Percentiles rank a stretch among this genome's conserved stretches.
phyloP scores from a whole-genome alignment of 92 coral and sea anemone genomes.

The Anthopleura xanthogrammica region DNA sequence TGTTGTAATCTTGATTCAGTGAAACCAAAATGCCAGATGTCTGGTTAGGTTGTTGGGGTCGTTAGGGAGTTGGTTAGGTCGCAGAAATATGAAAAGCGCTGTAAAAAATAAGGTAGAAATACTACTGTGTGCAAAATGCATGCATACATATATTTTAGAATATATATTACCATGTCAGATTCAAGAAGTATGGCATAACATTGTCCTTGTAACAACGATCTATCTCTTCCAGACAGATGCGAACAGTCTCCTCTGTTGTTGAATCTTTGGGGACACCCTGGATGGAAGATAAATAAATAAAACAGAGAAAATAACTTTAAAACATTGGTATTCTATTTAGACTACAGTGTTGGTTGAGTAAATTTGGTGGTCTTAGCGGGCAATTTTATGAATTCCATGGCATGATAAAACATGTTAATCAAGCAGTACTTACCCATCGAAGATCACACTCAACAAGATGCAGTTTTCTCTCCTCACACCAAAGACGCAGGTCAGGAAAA shows the following conservation, averaged over 20 bases:
- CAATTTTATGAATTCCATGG: neutral
- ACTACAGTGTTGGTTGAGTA: too few relatives aligned
- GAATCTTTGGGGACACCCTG: constrained; percentile 98
- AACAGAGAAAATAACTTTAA: neutral
- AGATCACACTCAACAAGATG: constrained; percentile 97
- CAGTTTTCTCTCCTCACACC: constrained; percentile 98
- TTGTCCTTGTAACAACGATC: constrained; percentile 96
- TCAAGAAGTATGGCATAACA: constrained; percentile 85
- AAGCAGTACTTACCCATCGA: constrained; percentile 79
- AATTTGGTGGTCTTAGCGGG: too few relatives aligned
- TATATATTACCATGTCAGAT: constrained; percentile 74
- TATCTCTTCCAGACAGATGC: constrained; percentile 88
- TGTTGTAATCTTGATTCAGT: too few relatives aligned
- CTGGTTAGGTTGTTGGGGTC: too few relatives aligned
- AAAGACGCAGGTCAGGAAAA: constrained; percentile 93
- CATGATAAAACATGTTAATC: too few relatives aligned
- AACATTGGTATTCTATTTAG: too few relatives aligned
- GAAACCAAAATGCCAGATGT: too few relatives aligned
- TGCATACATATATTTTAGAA: too few relatives aligned
- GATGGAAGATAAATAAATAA: neutral
- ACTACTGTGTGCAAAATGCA: too few relatives aligned
- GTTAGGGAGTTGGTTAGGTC: too few relatives aligned
- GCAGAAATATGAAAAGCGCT: too few relatives aligned
- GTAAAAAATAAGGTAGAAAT: too few relatives aligned
- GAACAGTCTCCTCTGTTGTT: constrained; percentile 88